phyloP scores from a whole-genome alignment of 2,113 vertebrate genomes.

The Sitta europaea region DNA sequence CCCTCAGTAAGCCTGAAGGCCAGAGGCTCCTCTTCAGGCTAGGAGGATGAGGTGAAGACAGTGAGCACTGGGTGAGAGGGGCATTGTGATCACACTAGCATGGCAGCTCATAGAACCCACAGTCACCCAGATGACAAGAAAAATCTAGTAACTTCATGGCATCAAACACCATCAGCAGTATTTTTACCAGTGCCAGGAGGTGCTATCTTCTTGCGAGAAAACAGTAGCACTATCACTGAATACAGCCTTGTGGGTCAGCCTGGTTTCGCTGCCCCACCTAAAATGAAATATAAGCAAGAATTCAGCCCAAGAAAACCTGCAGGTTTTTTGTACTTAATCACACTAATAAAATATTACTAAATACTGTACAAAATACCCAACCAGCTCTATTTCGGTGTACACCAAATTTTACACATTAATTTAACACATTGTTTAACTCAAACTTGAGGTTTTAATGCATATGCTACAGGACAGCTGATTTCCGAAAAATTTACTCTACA shows the following conservation, averaged over 20 bases:
- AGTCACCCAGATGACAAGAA: not conserved
- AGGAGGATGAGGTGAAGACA: not conserved
- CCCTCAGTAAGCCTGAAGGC: not conserved
- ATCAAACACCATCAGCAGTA: not conserved
- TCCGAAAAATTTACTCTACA: not conserved
- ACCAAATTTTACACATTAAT: not conserved
- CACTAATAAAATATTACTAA: not conserved
- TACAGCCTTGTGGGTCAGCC: not conserved
- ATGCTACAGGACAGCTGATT: not conserved
- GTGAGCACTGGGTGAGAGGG: fast-evolving
- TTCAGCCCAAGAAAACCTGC: not conserved
- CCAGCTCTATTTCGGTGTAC: not conserved
- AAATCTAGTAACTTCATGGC: not conserved
- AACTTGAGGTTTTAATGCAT: not conserved
- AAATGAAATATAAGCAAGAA: not conserved
- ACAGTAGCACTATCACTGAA: fast-evolving
- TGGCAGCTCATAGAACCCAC: not conserved
- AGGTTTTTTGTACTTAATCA: not conserved
- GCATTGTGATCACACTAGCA: not conserved
- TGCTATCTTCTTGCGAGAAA: not conserved
- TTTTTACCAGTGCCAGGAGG: not conserved
- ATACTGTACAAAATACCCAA: not conserved
- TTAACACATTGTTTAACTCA: not conserved
- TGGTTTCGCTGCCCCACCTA: fast-evolving
- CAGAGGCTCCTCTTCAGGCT: not conserved